These are phyloP conservation scores for Mus spicilegus DNA, from an alignment of 2,113 vertebrate genomes.

Conservation along the genomic window DNA sequence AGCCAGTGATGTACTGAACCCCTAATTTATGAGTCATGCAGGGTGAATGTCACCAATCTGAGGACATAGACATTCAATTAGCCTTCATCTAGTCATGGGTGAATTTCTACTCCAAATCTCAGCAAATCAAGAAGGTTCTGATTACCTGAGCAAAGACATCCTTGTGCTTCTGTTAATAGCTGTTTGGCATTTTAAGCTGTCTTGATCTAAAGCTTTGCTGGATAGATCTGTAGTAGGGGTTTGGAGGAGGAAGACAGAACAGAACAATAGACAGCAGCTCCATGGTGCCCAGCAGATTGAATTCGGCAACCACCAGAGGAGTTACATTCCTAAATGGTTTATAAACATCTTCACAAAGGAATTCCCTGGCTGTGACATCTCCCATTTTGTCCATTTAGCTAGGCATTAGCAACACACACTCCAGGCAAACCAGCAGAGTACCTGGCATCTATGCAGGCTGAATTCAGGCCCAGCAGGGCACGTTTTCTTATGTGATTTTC, in stretches of 20 bases:
- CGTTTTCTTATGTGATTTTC: neutral
- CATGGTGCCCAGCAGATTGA: neutral
- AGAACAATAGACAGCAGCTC: neutral
- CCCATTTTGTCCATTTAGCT: slow-evolving; percentile 1
- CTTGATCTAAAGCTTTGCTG: neutral
- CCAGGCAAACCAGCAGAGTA: neutral
- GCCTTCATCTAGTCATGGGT: neutral
- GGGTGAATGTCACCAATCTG: neutral
- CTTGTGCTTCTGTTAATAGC: neutral
- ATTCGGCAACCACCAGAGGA: neutral
- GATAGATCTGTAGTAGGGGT: neutral
- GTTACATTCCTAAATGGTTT: neutral
- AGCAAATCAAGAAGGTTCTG: slow-evolving; percentile 14
- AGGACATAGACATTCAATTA: neutral
- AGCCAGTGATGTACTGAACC: neutral
- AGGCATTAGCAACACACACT: neutral
- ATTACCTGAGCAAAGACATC: neutral
- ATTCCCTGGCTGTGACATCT: neutral
- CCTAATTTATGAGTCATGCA: neutral
- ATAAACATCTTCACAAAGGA: neutral
- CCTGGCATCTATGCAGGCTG: neutral
- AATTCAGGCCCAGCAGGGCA: neutral
- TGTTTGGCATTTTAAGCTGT: neutral
- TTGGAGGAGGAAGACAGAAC: neutral
- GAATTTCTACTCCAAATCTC: slow-evolving; percentile 44